Evolutionary conservation across 1,140 invertebrate species (phyloP).

Genomic region (Orchesella cincta): DNA sequence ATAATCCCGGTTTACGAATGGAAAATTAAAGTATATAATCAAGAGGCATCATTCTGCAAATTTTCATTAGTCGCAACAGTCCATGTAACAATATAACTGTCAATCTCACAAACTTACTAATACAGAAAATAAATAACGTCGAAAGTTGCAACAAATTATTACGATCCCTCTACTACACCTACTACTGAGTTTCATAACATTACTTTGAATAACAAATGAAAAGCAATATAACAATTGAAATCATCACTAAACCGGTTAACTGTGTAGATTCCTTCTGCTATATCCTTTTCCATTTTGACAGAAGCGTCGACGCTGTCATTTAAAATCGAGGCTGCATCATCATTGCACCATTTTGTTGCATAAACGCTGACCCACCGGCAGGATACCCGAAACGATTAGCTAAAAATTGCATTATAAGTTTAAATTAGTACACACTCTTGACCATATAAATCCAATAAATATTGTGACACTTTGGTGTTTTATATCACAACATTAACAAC

Average conservation of each 20-base stretch:
- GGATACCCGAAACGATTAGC: slow-evolving; percentile 13
- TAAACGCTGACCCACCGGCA: not conserved
- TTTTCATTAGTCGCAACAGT: too few relatives aligned
- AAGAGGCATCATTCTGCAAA: too few relatives aligned
- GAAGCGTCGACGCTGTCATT: not conserved
- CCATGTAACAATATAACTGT: too few relatives aligned
- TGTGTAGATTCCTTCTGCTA: not conserved
- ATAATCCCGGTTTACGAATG: too few relatives aligned
- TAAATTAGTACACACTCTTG: too few relatives aligned
- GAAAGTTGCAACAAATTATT: too few relatives aligned
- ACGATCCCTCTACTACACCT: not conserved
- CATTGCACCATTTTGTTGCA: slow-evolving; percentile 18
- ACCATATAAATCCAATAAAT: too few relatives aligned
- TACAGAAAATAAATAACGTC: too few relatives aligned
- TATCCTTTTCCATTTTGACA: not conserved
- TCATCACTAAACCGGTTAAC: slow-evolving; percentile 17
- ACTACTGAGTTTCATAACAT: too few relatives aligned
- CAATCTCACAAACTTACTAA: too few relatives aligned
- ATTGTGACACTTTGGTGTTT: not conserved
- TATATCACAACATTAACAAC: not conserved
- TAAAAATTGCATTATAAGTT: not conserved
- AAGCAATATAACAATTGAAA: not conserved
- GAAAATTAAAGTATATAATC: too few relatives aligned
- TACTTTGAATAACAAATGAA: too few relatives aligned
- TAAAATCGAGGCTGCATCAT: not conserved